Conservation (phyloP, 2,888 invertebrate genomes). For the Galerucella calmariensis region DNA sequence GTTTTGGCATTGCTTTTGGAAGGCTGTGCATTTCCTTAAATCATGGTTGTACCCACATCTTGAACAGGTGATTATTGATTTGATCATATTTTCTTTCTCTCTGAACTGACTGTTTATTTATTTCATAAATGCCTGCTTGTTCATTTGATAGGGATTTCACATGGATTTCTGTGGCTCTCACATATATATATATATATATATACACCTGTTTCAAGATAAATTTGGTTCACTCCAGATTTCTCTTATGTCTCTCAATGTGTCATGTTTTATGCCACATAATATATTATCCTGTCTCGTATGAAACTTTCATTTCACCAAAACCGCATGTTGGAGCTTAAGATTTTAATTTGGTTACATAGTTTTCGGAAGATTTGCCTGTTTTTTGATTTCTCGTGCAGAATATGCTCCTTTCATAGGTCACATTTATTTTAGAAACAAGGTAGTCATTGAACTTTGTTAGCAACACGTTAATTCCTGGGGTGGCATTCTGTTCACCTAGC, state of each 20-base stretch:
- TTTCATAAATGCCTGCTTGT: too few relatives aligned
- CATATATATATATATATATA: too few relatives aligned
- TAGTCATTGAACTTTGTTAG: constrained; percentile 34
- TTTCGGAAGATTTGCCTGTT: constrained; percentile 36
- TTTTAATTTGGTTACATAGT: constrained; percentile 41
- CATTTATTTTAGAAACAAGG: constrained; percentile 37
- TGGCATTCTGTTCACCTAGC: too few relatives aligned
- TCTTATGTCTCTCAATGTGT: constrained; percentile 37
- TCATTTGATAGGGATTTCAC: too few relatives aligned
- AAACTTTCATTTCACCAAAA: constrained; percentile 33
- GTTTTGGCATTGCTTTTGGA: too few relatives aligned
- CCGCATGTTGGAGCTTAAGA: constrained; percentile 37
- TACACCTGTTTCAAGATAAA: too few relatives aligned
- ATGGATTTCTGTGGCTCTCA: too few relatives aligned
- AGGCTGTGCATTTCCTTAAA: too few relatives aligned
- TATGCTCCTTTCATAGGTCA: constrained; percentile 40
- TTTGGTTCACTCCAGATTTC: constrained; percentile 17
- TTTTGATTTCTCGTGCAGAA: constrained; percentile 40
- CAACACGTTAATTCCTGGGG: constrained; percentile 20
- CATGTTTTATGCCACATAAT: constrained; percentile 28
- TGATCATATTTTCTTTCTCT: too few relatives aligned
- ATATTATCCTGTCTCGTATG: constrained; percentile 36
- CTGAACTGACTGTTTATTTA: too few relatives aligned
- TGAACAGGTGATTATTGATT: too few relatives aligned
- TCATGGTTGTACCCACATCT: too few relatives aligned